Percentiles rank a stretch among this genome's conserved stretches.
Evolutionary conservation across 2,797 vertebrate genomes (phyloP).

Genomic region (Microctenopoma lineatum): DNA sequence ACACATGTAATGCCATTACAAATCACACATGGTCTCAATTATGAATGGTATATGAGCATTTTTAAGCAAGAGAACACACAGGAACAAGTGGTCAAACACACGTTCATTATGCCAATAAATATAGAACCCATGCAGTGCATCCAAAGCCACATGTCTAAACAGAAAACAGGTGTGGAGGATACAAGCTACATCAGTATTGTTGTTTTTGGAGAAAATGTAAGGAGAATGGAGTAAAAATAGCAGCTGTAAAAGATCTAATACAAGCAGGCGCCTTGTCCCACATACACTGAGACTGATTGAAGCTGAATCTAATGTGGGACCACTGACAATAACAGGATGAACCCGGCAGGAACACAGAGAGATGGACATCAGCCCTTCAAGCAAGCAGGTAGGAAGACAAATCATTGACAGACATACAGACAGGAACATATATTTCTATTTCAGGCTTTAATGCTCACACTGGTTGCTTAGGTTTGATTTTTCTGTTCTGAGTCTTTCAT

Average conservation of each 20-base stretch:
- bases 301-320: conserved; percentile 38
- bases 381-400: conserved; percentile 30
- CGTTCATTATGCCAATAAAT: conserved; percentile 35
- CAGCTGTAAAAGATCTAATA: conserved; percentile 61
- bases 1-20: conserved; percentile 40
- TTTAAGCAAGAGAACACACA: conserved; percentile 58
- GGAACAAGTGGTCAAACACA: conserved; percentile 41
- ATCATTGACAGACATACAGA: conserved; percentile 20
- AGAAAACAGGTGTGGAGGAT: conserved; percentile 66
- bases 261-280: conserved; percentile 42
- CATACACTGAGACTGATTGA: conserved; percentile 39
- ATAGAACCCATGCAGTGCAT: conserved; percentile 37
- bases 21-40: conserved; percentile 44
- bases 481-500: neutral
- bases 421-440: conserved; percentile 1
- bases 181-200: conserved; percentile 47
- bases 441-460: conserved; percentile 1
- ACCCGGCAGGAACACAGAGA: conserved; percentile 59
- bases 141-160: conserved; percentile 57
- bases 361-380: conserved; percentile 13
- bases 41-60: conserved; percentile 28
- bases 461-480: neutral
- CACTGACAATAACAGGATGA: conserved; percentile 71
- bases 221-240: conserved; percentile 64
- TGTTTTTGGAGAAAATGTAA: conserved; percentile 64